phyloP scores from a whole-genome alignment of 2,888 invertebrate species.

The Zaprionus bogoriensis region DNA sequence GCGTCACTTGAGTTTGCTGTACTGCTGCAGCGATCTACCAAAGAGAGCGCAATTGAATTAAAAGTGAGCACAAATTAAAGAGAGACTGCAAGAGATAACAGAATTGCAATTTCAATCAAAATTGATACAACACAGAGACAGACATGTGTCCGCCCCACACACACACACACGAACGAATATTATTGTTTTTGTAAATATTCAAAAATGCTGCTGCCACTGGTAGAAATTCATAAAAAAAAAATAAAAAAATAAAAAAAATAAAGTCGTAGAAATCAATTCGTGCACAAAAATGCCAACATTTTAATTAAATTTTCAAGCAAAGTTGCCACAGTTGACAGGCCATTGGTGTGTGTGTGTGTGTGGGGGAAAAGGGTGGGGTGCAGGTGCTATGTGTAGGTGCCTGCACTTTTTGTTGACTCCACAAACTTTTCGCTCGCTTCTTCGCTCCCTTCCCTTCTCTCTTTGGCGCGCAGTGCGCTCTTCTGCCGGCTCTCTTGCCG shows the following conservation, averaged over 20 bases:
- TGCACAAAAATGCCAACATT: constrained; percentile 61
- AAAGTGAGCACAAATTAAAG: constrained; percentile 1
- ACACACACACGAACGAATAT: background rate
- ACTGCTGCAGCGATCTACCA: no score
- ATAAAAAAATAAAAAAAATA: no score
- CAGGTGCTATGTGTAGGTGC: constrained; percentile 20
- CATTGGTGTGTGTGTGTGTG: background rate
- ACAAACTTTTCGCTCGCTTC: constrained; percentile 42
- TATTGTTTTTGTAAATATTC: constrained; percentile 27
- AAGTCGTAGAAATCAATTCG: constrained; percentile 53
- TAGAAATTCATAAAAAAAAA: constrained; percentile 56
- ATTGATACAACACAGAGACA: constrained; percentile 46
- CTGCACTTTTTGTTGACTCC: constrained; percentile 55
- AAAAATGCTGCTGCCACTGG: constrained; percentile 22
- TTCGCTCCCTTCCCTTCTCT: background rate
- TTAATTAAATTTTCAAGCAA: constrained; percentile 70
- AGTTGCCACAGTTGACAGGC: constrained; percentile 54
- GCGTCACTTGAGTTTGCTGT: no score
- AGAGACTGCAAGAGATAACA: background rate
- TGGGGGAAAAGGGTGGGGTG: background rate
- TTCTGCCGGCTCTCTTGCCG: background rate
- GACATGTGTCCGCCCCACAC: background rate
- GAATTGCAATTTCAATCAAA: constrained; percentile 42
- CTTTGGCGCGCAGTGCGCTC: background rate
- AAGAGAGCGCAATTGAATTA: background rate